A percentile compares a stretch with the other conserved stretches of the same genome.
Evolutionary conservation across 1,140 invertebrate genomes (phyloP).

Genomic region (Caenorhabditis briggsae): DNA sequence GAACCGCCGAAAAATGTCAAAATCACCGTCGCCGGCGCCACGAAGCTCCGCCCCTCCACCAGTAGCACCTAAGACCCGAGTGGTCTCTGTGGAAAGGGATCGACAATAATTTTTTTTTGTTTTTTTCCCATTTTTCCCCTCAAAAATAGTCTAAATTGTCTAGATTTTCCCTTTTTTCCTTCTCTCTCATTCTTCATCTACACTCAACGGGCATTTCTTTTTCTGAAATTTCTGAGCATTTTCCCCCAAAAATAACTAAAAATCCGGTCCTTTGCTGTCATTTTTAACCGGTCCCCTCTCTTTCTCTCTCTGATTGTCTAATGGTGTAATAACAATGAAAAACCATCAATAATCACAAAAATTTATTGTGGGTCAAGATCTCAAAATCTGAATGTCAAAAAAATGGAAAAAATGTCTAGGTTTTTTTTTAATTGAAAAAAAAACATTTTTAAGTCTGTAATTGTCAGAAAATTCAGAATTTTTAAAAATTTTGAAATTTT

Average conservation of each 20-base stretch:
- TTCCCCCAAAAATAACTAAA: too few species aligned
- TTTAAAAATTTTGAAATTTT: too few species aligned
- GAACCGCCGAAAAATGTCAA: slow-evolving; percentile 42
- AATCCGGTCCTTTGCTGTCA: too few species aligned
- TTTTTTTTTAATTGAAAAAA: too few species aligned
- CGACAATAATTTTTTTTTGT: slow-evolving; percentile 26
- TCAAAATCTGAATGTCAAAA: neutral
- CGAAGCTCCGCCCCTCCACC: slow-evolving; percentile 55
- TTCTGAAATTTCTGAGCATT: too few species aligned
- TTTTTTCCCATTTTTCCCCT: neutral
- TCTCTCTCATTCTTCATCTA: too few species aligned
- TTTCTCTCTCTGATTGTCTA: too few species aligned
- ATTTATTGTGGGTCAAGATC: slow-evolving; percentile 36
- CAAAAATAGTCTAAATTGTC: too few species aligned
- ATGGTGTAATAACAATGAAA: neutral
- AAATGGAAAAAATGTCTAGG: neutral
- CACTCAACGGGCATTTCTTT: too few species aligned
- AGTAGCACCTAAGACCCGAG: slow-evolving; percentile 58
- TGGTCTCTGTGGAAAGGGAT: slow-evolving; percentile 57
- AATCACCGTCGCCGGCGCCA: slow-evolving; percentile 38
- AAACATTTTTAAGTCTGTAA: too few species aligned
- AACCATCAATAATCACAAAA: slow-evolving; percentile 7
- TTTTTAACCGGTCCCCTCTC: too few species aligned
- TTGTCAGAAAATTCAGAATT: neutral
- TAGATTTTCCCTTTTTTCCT: too few species aligned